Evolutionary conservation across 1,140 invertebrate genomes (phyloP).

Genomic region (Brachionus plicatilis): DNA sequence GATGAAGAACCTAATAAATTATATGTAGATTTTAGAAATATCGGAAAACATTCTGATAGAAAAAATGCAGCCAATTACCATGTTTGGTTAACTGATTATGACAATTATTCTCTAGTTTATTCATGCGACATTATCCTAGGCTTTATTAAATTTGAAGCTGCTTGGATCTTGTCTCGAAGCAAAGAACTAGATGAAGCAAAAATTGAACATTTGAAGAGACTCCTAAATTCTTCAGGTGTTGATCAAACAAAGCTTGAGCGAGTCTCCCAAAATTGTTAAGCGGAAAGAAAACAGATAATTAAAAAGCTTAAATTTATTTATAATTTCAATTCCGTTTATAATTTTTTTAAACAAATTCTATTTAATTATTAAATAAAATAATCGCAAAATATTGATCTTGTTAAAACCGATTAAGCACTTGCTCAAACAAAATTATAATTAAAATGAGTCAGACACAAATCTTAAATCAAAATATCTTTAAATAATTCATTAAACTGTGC

Average conservation of each 20-base stretch:
- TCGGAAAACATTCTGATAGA: background rate
- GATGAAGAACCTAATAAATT: background rate
- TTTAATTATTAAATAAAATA: background rate
- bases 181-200: background rate
- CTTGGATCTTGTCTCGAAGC: background rate
- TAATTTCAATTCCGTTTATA: background rate
- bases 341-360: background rate
- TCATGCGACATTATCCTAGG: background rate
- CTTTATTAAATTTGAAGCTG: slow-evolving; percentile 12
- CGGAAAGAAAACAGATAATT: background rate
- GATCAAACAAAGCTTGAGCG: background rate
- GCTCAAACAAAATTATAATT: background rate
- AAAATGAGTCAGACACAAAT: background rate
- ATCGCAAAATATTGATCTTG: background rate
- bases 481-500: background rate
- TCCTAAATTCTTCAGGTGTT: background rate
- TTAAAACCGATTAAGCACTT: background rate
- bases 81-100: slow-evolving; percentile 22
- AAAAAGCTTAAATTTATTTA: background rate
- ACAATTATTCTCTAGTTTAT: slow-evolving; percentile 12
- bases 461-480: background rate
- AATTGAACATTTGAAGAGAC: background rate
- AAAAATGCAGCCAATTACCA: slow-evolving; percentile 14
- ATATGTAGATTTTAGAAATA: background rate
- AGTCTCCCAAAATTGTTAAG: background rate